Evolutionary conservation across 2,888 invertebrate genomes (phyloP), one percentile per base, ranked within the genome.

Genomic region (Drosophila ustulata): DNA sequence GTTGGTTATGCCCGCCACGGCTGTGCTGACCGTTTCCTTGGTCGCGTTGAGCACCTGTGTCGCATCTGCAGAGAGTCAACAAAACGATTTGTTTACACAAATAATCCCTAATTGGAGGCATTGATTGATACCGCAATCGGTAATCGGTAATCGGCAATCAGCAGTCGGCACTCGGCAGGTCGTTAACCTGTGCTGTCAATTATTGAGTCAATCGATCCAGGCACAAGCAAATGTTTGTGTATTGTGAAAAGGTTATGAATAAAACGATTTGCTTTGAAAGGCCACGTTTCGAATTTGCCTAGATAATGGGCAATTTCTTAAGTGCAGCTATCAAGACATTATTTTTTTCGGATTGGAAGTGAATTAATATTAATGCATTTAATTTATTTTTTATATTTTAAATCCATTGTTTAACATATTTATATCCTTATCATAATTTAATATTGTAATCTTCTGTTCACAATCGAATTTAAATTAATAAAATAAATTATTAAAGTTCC

Each of bases 21-120:
- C 89, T 7, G 79, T 75, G 74, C 89, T 75, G n/a, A 90, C 90
- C 3, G 86, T 79, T 41, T 91, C 91, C 80, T 90, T 91, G 61
- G 91, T 82, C 56, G 83, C 72, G 2, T 75, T 82, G 30, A 91
- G 56, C 11, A 87, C 69, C 26, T 87, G 75, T 37, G 82, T 79
- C 13, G 88, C 87, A 58, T 79, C 91, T 91, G 75, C 70, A 68
- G 70, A n/a, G n/a, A 37, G n/a, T n/a, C 30, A 7, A 30, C 23
- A 61, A 43, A n/a, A 11, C n/a, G 32, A 34, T 34, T 52, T 34
- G 55, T 53, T 62, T 55, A 41, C 47, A 43, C 56, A 49, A 49
- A 56, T 47, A 32, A 49, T 18, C 8, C 8, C 18, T 47, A 49
- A 63, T 63, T 63, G 47, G 39, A 13, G 5, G 25, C 39, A 41